phyloP scores from a whole-genome alignment of 2,797 vertebrate genomes.

The Etheostoma nigrum region DNA sequence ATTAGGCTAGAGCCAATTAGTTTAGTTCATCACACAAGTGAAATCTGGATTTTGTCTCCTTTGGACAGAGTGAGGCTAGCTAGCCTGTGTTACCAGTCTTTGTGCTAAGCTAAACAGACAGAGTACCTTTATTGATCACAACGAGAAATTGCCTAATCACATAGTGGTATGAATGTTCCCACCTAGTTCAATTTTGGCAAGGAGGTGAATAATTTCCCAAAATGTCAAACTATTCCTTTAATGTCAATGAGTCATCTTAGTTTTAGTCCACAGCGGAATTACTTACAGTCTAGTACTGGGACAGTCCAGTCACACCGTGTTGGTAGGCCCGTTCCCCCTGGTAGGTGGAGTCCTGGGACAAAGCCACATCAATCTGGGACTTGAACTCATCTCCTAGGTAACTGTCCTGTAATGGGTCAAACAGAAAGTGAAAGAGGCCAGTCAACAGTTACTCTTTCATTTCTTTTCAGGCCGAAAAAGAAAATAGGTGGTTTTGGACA shows the following conservation, averaged over 20 bases:
- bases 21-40: background rate
- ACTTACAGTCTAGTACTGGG: conserved; percentile 98
- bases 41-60: background rate
- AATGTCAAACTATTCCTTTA: conserved; percentile 16
- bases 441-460: conserved; percentile 41
- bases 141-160: background rate
- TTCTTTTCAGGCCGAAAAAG: conserved; percentile 37
- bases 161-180: background rate
- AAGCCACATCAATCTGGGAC: conserved; percentile 97
- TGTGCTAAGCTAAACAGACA: background rate
- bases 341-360: conserved; percentile 98
- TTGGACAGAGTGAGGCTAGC: too few species aligned
- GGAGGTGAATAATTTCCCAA: background rate
- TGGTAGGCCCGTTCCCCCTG: conserved; percentile 98
- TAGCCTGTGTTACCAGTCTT: too few species aligned
- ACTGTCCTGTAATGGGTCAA: conserved; percentile 89
- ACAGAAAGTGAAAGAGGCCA: conserved; percentile 31
- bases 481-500: conserved; percentile 17
- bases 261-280: conserved; percentile 20
- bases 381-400: conserved; percentile 98
- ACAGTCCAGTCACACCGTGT: conserved; percentile 97
- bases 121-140: background rate
- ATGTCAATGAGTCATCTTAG: conserved; percentile 14
- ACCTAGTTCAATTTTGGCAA: background rate
- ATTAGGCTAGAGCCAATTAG: background rate